Base-by-base conservation (phyloP, 2,113 vertebrate genomes). In the Hippocampus barbouri region DNA sequence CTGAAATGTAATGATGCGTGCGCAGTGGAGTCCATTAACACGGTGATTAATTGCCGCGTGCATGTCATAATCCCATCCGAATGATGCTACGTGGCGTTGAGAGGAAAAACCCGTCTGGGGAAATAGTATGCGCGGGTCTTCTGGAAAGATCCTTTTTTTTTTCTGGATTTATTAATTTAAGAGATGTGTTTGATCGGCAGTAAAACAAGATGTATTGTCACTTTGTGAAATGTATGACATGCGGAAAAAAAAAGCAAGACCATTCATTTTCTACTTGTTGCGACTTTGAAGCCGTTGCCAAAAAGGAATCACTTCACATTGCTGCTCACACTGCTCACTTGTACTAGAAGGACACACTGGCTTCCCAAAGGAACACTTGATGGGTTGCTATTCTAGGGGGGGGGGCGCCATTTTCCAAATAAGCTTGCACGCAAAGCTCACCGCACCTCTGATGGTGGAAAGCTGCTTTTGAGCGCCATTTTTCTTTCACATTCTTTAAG, bases 1-100 rank as follows among this genome's bases (percentile, higher is more conserved):
- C 57, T 71, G 59, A 70, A 79, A 77, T 49, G 64, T 59, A 74
- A 76, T 78, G 40, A 78, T 70, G 45, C 30, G 66, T 74, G 41
- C 68, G 45, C 49, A 63, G 60, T 47, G 64, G 18, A 51, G 51
- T 54, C 30, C 73, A 62, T 72, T 71, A 66, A 72, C 45, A 56
- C 20, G 20, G 51, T 27, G 47, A 72, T 70, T 38, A 66, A 78
- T 70, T 62, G 57, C 63, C 61, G 30, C 10, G 76, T 57, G 30
- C 18, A 65, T 68, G 38, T 54, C 27, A 67, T 73, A 69, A 81
- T 78, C 59, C 53, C 23, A 49, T 76, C 8, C n/a, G 43, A 70
- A 70, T 15, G 65, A 65, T 54, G 47, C 11, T 4, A 20, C 70
- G 62, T 74, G 66, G 69, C 47, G 34, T 40, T 12, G 56, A 43